Evolutionary conservation across 2,797 vertebrate genomes (phyloP).

Genomic region (Merluccius polli): DNA sequence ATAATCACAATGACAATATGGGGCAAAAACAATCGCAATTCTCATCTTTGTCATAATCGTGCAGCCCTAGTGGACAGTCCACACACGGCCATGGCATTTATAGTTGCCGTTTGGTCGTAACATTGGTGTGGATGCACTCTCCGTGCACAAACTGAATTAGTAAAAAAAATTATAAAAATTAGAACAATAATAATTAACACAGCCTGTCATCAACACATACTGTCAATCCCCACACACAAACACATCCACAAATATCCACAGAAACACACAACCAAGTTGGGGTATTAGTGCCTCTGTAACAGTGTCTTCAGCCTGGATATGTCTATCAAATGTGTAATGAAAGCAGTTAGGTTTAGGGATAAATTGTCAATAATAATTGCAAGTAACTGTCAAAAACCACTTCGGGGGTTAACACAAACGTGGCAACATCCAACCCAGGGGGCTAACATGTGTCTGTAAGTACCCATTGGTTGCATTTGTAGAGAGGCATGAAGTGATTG

Average conservation of each 20-base stretch:
- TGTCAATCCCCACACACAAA: neutral
- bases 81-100: too few relatives aligned
- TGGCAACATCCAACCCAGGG: neutral
- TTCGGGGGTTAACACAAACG: neutral
- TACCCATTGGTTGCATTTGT: constrained; percentile 35
- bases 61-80: too few relatives aligned
- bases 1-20: too few relatives aligned
- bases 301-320: neutral
- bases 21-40: too few relatives aligned
- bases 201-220: too few relatives aligned
- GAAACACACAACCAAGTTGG: neutral
- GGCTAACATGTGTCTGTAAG: neutral
- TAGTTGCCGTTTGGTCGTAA: neutral
- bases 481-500: constrained; percentile 37
- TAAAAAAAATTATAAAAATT: too few relatives aligned
- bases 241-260: neutral
- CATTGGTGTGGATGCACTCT: neutral
- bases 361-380: neutral
- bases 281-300: neutral
- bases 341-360: neutral
- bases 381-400: neutral
- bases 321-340: neutral
- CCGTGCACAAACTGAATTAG: too few relatives aligned
- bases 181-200: too few relatives aligned
- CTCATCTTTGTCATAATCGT: too few relatives aligned